Evolutionary conservation across 1,140 invertebrate genomes (phyloP).

Genomic region (Lordiphosa stackelbergi): DNA sequence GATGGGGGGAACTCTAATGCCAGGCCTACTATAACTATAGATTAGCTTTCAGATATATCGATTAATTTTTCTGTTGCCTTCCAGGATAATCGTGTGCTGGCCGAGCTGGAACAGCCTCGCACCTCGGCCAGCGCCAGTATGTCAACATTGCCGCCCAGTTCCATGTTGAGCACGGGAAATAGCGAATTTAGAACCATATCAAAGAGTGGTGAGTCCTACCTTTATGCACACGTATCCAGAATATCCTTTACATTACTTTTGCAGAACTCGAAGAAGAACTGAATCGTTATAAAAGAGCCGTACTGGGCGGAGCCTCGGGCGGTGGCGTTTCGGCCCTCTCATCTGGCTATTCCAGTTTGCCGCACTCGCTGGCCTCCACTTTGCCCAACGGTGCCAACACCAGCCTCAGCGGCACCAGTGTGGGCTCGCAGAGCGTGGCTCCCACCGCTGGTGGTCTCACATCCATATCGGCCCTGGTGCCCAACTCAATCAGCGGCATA

Average conservation of each 20-base stretch:
- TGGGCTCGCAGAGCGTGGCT: constrained; percentile 53
- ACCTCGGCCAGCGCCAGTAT: constrained; percentile 77
- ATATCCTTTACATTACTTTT: neutral
- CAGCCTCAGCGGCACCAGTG: constrained; percentile 61
- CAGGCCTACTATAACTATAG: no score
- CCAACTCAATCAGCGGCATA: constrained; percentile 76
- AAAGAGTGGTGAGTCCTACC: constrained; percentile 66
- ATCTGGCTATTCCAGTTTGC: constrained; percentile 66
- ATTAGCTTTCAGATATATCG: no score
- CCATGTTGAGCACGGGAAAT: constrained; percentile 72
- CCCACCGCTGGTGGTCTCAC: constrained; percentile 48
- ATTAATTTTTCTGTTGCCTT: constrained; percentile 3
- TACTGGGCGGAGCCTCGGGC: constrained; percentile 57
- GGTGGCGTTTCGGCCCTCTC: constrained; percentile 62
- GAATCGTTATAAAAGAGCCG: constrained; percentile 75
- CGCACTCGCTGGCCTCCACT: constrained; percentile 62
- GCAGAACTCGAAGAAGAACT: constrained; percentile 76
- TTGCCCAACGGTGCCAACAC: constrained; percentile 65
- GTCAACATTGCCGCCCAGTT: constrained; percentile 73
- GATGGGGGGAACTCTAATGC: no score
- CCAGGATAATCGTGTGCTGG: constrained; percentile 87
- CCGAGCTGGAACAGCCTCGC: constrained; percentile 91
- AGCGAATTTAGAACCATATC: constrained; percentile 77
- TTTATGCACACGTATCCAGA: neutral
- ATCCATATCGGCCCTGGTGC: constrained; percentile 76